phyloP scores from a whole-genome alignment of 2,797 vertebrate species.

The Lycodopsis pacificus region DNA sequence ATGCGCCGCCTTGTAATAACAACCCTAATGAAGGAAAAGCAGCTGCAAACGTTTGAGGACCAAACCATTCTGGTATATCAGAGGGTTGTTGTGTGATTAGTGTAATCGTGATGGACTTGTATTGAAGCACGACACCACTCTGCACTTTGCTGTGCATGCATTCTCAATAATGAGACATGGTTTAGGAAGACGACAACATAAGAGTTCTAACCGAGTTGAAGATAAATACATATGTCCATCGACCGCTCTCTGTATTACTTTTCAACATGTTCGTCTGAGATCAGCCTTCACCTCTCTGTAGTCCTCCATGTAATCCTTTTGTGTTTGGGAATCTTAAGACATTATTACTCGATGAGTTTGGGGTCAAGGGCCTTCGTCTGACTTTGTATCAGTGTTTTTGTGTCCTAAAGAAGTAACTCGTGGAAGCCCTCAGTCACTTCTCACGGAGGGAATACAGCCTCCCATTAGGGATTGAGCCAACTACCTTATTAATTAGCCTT shows the following conservation, averaged over 20 bases:
- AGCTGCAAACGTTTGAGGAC: background rate
- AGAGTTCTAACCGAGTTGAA: background rate
- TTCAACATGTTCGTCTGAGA: background rate
- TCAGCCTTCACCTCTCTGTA: slow-evolving; percentile 5
- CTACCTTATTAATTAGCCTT: slow-evolving; percentile 82
- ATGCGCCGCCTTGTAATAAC: background rate
- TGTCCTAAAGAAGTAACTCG: slow-evolving; percentile 53
- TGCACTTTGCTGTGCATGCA: background rate
- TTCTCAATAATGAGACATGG: background rate
- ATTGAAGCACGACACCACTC: background rate
- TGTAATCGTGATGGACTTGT: background rate
- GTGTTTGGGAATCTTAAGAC: slow-evolving; percentile 3
- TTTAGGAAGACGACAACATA: background rate
- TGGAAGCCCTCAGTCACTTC: slow-evolving; percentile 56
- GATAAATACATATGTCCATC: background rate
- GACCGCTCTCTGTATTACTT: background rate
- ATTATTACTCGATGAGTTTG: slow-evolving; percentile 46
- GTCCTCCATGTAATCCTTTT: slow-evolving; percentile 11
- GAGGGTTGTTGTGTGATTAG: background rate
- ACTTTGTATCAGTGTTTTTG: slow-evolving; percentile 60
- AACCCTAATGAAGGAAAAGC: background rate
- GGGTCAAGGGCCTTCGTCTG: slow-evolving; percentile 70
- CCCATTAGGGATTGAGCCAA: slow-evolving; percentile 68
- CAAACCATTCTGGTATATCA: background rate
- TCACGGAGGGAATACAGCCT: slow-evolving; percentile 63